Evolutionary conservation across 2,888 invertebrate species (phyloP).

Genomic region (Dimorphilus gyrociliatus): DNA sequence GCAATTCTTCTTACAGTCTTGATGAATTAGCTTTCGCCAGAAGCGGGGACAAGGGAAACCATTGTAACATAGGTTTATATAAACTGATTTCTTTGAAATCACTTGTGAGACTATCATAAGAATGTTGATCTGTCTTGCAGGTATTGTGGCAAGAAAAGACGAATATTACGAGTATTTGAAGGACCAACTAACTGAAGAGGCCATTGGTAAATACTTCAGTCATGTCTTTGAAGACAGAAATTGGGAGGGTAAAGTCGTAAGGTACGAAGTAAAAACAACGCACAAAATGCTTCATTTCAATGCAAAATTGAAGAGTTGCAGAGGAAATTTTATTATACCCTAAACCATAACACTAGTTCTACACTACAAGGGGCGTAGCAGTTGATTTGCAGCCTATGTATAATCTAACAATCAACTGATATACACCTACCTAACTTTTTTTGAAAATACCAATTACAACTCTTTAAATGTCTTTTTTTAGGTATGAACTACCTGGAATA

Average conservation of each 20-base stretch:
- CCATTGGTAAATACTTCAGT: conserved; percentile 35
- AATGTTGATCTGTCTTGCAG: conserved; percentile 14
- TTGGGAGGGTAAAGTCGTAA: conserved; percentile 9
- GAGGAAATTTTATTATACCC: too few species aligned
- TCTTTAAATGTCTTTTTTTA: conserved; percentile 12
- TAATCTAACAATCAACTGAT: too few species aligned
- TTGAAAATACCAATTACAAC: too few species aligned
- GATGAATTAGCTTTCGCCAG: conserved; percentile 40
- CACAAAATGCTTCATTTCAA: too few species aligned
- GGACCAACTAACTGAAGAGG: conserved; percentile 33
- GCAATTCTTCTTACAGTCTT: conserved; percentile 22
- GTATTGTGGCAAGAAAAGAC: conserved; percentile 39
- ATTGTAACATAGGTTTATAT: conserved; percentile 37
- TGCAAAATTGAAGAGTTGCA: too few species aligned
- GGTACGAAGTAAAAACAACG: conserved; percentile 23
- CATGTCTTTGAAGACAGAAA: conserved; percentile 31
- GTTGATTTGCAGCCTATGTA: too few species aligned
- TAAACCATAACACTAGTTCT: too few species aligned
- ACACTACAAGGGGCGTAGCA: too few species aligned
- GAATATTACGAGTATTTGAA: conserved; percentile 34
- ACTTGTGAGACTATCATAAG: neutral
- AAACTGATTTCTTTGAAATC: neutral
- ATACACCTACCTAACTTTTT: too few species aligned
- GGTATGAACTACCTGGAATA: conserved; percentile 40
- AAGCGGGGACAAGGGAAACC: conserved; percentile 43